Conservation (phyloP, 2,888 invertebrate species). For the Schizaphis graminum region DNA sequence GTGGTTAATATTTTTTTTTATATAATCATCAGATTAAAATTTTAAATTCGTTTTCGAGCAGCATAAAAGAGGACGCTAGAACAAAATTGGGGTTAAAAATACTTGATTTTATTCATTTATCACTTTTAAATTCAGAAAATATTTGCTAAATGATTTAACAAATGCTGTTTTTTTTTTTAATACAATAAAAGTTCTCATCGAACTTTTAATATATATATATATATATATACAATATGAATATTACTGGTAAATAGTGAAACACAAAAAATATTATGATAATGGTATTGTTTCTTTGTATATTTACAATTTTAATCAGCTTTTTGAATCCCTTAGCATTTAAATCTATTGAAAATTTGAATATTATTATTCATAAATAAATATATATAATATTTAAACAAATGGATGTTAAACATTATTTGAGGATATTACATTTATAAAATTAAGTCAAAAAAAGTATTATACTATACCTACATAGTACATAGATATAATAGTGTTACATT, state of each 20-base stretch:
- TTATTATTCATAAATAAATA: neutral
- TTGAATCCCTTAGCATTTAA: neutral
- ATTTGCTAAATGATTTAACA: neutral
- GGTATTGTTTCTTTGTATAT: neutral
- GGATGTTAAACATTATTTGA: neutral
- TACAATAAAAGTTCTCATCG: neutral
- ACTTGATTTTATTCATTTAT: slow-evolving; percentile 15
- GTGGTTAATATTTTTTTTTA: slow-evolving; percentile 20
- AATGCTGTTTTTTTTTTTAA: neutral
- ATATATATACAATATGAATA: neutral
- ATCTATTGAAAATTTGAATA: neutral
- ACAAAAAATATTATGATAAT: neutral
- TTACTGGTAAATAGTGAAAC: neutral
- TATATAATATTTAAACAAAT: neutral
- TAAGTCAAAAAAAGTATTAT: neutral
- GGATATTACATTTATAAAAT: neutral
- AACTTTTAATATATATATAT: neutral
- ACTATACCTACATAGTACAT: neutral
- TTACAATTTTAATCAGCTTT: neutral
- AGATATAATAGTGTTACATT: neutral
- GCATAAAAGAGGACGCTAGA: neutral
- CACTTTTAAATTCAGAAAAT: neutral
- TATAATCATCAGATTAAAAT: slow-evolving; percentile 16
- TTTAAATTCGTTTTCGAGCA: slow-evolving; percentile 10
- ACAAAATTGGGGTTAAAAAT: neutral